Conservation (phyloP, 2,113 vertebrate genomes). For the Macroglossus sobrinus region DNA sequence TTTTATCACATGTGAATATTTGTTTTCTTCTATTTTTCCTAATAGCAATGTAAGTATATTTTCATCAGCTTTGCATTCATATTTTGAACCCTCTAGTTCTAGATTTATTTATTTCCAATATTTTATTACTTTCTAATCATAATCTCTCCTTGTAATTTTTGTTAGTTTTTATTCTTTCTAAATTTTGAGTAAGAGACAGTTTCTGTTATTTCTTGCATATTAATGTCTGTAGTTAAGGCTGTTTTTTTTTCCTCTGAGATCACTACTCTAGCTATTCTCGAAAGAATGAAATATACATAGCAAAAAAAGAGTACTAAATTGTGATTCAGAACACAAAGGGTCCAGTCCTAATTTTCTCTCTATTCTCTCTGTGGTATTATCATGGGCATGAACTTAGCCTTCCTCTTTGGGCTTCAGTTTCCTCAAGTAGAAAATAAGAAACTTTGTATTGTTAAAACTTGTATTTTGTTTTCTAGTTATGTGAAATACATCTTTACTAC, state of each 20-base stretch:
- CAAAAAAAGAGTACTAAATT: not conserved
- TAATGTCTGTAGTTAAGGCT: not conserved
- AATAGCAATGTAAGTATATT: not conserved
- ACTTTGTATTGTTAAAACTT: not conserved
- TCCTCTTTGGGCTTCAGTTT: not conserved
- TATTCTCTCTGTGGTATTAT: not conserved
- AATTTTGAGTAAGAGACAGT: not conserved
- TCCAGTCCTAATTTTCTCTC: not conserved
- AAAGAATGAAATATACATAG: not conserved
- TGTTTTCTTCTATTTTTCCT: not conserved
- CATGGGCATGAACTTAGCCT: not conserved
- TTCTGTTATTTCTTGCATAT: not conserved
- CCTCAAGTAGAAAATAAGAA: not conserved
- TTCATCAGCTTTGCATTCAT: not conserved
- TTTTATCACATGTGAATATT: not conserved
- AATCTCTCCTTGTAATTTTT: not conserved
- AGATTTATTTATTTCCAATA: not conserved
- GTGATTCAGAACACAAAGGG: not conserved
- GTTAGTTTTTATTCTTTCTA: not conserved
- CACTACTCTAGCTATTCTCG: not conserved
- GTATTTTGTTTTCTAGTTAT: not conserved
- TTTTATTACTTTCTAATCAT: slow-evolving; percentile 4
- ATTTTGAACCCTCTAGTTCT: not conserved
- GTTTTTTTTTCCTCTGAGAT: not conserved
- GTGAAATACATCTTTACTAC: not conserved